Evolutionary conservation across 1,140 invertebrate species (phyloP).

Genomic region (Temnothorax longispinosus): DNA sequence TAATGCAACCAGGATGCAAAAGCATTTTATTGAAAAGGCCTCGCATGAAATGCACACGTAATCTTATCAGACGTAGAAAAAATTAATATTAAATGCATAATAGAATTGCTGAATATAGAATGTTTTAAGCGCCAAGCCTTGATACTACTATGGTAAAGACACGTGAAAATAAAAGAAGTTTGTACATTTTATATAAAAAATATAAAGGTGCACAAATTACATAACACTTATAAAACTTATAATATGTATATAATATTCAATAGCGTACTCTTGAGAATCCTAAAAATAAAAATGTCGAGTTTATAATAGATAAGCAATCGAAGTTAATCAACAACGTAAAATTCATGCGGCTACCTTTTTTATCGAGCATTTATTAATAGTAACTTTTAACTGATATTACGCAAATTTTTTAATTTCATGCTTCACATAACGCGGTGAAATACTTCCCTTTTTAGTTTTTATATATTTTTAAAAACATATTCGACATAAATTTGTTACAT

Average conservation of each 20-base stretch:
- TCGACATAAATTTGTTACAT: not conserved
- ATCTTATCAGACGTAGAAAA: not conserved
- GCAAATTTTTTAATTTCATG: not conserved
- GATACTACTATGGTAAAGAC: not conserved
- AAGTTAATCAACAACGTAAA: not conserved
- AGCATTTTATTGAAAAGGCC: not conserved
- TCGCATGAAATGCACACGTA: not conserved
- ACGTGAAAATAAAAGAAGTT: not conserved
- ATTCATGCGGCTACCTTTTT: not conserved
- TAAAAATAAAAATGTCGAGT: constrained; percentile 3
- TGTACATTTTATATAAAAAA: not conserved
- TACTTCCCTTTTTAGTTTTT: not conserved
- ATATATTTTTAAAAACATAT: not conserved
- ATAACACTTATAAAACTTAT: too few relatives aligned
- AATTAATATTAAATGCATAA: constrained; percentile 13
- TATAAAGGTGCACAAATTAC: not conserved
- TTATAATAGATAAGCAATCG: not conserved
- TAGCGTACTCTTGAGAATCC: not conserved
- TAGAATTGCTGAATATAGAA: not conserved
- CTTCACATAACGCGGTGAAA: not conserved
- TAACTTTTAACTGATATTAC: not conserved
- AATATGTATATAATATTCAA: not conserved
- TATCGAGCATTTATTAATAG: not conserved
- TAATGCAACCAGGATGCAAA: not conserved
- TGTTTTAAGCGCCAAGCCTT: not conserved